phyloP scores from a whole-genome alignment of 2,888 invertebrate species.

The Eurois occulta region DNA sequence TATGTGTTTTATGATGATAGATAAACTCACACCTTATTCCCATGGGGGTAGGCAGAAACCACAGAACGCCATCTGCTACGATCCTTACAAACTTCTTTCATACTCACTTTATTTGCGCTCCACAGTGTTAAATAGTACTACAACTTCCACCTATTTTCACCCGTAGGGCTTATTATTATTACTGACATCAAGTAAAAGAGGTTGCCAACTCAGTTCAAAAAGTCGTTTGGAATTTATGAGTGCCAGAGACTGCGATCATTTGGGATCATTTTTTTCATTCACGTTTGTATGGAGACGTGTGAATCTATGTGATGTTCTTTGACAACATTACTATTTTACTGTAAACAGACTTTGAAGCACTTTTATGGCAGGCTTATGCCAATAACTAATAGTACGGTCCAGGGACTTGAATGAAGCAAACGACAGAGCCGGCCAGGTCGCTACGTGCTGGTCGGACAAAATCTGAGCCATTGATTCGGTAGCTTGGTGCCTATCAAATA shows the following conservation, averaged over 20 bases:
- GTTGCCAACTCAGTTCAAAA: constrained; percentile 41
- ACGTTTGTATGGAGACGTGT: neutral
- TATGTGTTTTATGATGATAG: neutral
- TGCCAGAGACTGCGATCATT: constrained; percentile 2
- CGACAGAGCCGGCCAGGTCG: neutral
- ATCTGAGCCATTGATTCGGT: neutral
- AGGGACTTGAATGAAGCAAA: neutral
- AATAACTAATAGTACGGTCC: neutral
- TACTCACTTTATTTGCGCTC: neutral
- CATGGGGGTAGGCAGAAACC: neutral
- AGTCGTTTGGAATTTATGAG: constrained; percentile 11
- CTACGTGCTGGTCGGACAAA: neutral
- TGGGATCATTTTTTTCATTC: too few relatives aligned
- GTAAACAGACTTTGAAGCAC: neutral
- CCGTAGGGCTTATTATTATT: neutral
- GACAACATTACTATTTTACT: neutral
- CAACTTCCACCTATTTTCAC: neutral
- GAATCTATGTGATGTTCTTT: neutral
- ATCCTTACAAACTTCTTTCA: neutral
- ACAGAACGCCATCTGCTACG: neutral
- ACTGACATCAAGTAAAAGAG: constrained; percentile 2
- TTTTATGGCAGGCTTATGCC: neutral
- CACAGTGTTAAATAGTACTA: neutral
- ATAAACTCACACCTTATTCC: neutral
- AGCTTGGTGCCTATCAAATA: neutral